phyloP scores from a whole-genome alignment of 2,888 invertebrate species.

The Temnothorax ravouxi region DNA sequence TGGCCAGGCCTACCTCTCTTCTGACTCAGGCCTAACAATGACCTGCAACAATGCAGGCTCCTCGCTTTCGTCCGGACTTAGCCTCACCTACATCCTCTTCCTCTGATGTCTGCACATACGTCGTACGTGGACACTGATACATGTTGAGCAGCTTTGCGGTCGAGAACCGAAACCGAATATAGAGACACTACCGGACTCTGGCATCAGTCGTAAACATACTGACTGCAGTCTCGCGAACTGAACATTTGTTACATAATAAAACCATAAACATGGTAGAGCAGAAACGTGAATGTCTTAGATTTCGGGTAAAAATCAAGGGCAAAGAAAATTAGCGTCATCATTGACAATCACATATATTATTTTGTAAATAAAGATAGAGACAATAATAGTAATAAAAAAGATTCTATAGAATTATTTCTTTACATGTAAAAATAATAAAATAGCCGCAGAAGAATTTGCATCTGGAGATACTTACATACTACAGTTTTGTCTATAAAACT shows the following conservation, averaged over 20 bases:
- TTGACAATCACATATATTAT: neutral
- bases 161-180: constrained; percentile 71
- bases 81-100: constrained; percentile 69
- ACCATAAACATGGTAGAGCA: constrained; percentile 10
- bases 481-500: neutral
- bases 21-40: constrained; percentile 79
- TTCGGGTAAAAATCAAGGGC: neutral
- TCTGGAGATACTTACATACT: neutral
- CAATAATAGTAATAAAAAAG: neutral
- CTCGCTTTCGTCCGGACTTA: constrained; percentile 67
- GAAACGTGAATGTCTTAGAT: constrained; percentile 5
- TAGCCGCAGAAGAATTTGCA: neutral
- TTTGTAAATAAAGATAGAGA: neutral
- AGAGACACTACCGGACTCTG: constrained; percentile 58
- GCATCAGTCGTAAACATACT: constrained; percentile 62
- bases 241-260: constrained; percentile 45
- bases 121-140: constrained; percentile 71
- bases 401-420: neutral
- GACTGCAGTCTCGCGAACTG: constrained; percentile 51
- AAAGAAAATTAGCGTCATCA: neutral
- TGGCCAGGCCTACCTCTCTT: constrained; percentile 82
- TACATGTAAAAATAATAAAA: neutral
- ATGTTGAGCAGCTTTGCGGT: constrained; percentile 58
- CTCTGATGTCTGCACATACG: constrained; percentile 56
- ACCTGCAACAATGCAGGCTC: constrained; percentile 80